A percentile compares a stretch with the other conserved stretches of the same genome.
phyloP scores from a whole-genome alignment of 1,140 invertebrate genomes.

The Drosophila jambulina region DNA sequence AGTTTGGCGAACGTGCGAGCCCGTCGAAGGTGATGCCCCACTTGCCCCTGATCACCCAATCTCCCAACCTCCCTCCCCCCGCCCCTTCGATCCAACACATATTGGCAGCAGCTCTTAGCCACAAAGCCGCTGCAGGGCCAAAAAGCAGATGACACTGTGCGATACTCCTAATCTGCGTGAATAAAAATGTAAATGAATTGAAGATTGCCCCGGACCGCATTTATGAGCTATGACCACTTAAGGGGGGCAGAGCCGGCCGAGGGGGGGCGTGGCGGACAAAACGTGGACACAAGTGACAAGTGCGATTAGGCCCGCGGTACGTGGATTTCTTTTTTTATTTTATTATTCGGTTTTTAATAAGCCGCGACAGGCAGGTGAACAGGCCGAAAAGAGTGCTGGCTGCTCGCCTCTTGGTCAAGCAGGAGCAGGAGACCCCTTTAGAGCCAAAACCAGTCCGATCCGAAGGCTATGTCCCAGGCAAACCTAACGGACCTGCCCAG shows the following conservation, averaged over 20 bases:
- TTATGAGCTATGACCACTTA: conserved; percentile 71
- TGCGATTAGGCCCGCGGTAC: conserved; percentile 50
- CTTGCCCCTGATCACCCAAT: not conserved
- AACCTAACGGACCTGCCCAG: conserved; percentile 63
- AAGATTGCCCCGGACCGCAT: conserved; percentile 68
- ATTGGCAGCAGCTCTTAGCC: conserved; percentile 74
- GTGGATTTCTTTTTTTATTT: conserved; percentile 19
- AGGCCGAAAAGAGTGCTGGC: conserved; percentile 4
- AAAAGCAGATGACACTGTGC: conserved; percentile 73
- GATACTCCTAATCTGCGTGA: conserved; percentile 82
- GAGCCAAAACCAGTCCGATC: conserved; percentile 31
- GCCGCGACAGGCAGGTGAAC: conserved; percentile 61
- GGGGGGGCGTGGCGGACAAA: conserved; percentile 48
- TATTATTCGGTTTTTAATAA: conserved; percentile 56
- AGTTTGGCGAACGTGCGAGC: conserved; percentile 76
- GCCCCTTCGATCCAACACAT: conserved; percentile 4
- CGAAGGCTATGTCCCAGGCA: conserved; percentile 21
- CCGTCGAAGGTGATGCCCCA: conserved; percentile 44
- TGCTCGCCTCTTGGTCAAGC: conserved; percentile 12
- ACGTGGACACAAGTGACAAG: conserved; percentile 63
- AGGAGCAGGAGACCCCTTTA: not conserved
- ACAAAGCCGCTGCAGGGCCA: conserved; percentile 58
- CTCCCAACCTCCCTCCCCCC: not conserved
- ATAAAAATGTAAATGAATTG: conserved; percentile 84
- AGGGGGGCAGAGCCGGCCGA: conserved; percentile 12